Evolutionary conservation across 2,113 vertebrate genomes (phyloP).

Genomic region (Plecturocebus donacophilus): DNA sequence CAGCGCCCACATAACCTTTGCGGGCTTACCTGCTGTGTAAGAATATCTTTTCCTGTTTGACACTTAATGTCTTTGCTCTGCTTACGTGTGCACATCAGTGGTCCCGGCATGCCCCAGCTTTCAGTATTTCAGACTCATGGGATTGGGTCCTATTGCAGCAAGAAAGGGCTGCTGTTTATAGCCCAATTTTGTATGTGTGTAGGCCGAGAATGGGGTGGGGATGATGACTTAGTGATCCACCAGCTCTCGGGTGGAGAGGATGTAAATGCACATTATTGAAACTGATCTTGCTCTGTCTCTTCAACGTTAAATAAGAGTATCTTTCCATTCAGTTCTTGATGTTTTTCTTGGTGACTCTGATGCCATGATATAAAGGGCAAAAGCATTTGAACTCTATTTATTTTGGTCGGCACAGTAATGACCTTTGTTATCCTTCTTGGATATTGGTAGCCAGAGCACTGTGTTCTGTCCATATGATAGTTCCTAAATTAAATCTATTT

Average conservation of each 20-base stretch:
- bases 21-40: not conserved
- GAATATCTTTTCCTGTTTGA: not conserved
- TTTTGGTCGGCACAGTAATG: not conserved
- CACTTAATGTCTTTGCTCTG: not conserved
- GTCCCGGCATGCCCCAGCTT: not conserved
- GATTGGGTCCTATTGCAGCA: not conserved
- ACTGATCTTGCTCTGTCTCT: not conserved
- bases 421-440: not conserved
- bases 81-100: not conserved
- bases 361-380: not conserved
- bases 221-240: accelerated
- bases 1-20: accelerated
- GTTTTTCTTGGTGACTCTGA: not conserved
- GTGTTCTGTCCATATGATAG: not conserved
- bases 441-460: accelerated
- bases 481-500: not conserved
- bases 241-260: not conserved
- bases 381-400: too few relatives aligned
- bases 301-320: not conserved
- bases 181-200: accelerated
- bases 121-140: not conserved
- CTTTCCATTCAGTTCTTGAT: not conserved
- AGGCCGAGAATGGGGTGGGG: not conserved
- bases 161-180: accelerated
- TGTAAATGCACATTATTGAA: accelerated